phyloP scores from a whole-genome alignment of 2,888 invertebrate species.

The Sesia bembeciformis region DNA sequence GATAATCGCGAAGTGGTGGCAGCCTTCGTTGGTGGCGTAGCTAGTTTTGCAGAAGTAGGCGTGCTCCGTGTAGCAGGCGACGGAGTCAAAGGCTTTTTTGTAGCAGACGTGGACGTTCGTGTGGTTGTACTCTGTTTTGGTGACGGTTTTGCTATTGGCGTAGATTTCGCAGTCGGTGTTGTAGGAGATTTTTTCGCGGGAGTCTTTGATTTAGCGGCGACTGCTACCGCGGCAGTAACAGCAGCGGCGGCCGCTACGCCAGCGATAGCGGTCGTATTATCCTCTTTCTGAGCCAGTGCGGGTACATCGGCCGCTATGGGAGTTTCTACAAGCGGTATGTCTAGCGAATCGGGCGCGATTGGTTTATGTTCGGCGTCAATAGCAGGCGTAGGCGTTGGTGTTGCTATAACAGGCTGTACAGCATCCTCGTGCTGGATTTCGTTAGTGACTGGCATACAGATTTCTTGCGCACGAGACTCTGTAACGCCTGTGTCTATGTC shows the following conservation, averaged over 20 bases:
- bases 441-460: conserved; percentile 57
- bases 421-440: conserved; percentile 48
- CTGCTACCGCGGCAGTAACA: conserved; percentile 33
- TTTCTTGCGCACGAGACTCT: conserved; percentile 62
- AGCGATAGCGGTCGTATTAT: conserved; percentile 16
- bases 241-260: conserved; percentile 22
- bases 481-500: conserved; percentile 55
- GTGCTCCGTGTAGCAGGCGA: conserved; percentile 4
- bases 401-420: conserved; percentile 23
- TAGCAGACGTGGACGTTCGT: conserved; percentile 12
- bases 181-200: conserved; percentile 17
- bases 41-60: conserved; percentile 14
- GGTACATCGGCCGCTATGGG: conserved; percentile 17
- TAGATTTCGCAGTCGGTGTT: conserved; percentile 17
- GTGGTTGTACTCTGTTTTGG: conserved; percentile 6
- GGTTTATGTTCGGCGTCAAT: conserved; percentile 16
- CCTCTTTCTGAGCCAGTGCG: conserved; percentile 10
- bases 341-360: conserved; percentile 2
- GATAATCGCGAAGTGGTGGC: conserved; percentile 17
- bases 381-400: conserved; percentile 21
- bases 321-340: conserved; percentile 12
- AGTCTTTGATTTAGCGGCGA: conserved; percentile 17
- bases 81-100: conserved; percentile 16
- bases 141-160: conserved; percentile 17
- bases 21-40: conserved; percentile 6